phyloP scores from a whole-genome alignment of 2,797 vertebrate species.

The Loriculus beryllinus region DNA sequence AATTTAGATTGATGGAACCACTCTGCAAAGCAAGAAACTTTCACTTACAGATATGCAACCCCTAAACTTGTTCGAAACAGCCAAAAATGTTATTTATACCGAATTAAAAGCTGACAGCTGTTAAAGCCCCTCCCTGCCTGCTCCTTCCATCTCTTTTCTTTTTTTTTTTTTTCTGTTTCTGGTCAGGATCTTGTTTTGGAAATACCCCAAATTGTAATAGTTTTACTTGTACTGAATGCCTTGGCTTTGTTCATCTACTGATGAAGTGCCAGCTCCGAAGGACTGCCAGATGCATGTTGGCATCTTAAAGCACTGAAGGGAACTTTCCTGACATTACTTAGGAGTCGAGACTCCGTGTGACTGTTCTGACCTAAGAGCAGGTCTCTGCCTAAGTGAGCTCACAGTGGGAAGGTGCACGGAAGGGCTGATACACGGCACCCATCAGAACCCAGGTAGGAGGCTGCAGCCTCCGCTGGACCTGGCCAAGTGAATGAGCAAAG shows the following conservation, averaged over 20 bases:
- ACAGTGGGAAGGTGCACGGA: neutral
- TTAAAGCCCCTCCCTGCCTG: neutral
- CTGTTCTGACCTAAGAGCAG: neutral
- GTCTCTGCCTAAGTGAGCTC: neutral
- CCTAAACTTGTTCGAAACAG: neutral
- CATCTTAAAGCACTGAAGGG: neutral
- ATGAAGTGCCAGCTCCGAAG: conserved; percentile 58
- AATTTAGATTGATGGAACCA: neutral
- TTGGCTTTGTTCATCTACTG: conserved; percentile 51
- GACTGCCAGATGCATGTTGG: conserved; percentile 41
- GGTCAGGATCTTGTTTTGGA: conserved; percentile 36
- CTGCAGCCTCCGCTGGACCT: neutral
- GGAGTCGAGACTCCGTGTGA: neutral
- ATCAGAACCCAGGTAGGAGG: neutral
- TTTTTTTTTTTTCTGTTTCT: neutral
- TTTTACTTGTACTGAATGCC: conserved; percentile 19
- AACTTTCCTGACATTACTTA: neutral
- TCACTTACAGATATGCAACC: neutral
- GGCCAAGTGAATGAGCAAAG: neutral
- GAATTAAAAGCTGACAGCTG: conserved; percentile 13
- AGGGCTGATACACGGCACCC: neutral
- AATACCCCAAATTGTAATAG: conserved; percentile 29
- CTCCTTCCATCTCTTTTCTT: neutral
- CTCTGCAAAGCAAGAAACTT: conserved; percentile 6
- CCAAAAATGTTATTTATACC: conserved; percentile 1